Base-by-base conservation (phyloP, 2,797 vertebrate species). In the Sciaenops ocellatus region DNA sequence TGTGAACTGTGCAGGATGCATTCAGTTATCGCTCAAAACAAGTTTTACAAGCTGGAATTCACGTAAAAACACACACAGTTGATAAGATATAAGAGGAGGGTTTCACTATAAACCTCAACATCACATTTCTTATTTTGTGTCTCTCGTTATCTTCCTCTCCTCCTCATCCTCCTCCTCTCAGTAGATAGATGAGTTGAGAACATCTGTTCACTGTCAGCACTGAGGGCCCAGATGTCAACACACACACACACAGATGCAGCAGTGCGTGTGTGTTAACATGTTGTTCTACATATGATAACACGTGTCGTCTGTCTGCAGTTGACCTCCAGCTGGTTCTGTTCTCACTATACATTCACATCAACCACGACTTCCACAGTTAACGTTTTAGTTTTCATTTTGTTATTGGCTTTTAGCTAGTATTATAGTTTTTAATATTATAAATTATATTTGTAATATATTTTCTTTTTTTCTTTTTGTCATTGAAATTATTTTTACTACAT, bases 171-270 rank as follows among this genome's bases (percentile, higher is more conserved):
- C 56, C 20, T 68, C 42, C 28, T 63, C 57, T 16, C 50, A 10
- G 38, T 50, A 71, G 85, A 86, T 69, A 64, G 74, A 87, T 74
- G 83, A 78, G 69, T 68, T 12, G 55, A 26, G 61, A 76, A 79
- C 77, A 79, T 81, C 79, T 88, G 88, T 41, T 80, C 87, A 56
- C 62, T 13, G 24, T 85, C 83, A 80, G 54, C 61, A 9, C 59
- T 8, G 34, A 69, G 34, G 22, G 26, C n/a, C 65, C 41, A 51
- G 20, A 73, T 64, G 51, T 77, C n/a, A 65, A 57, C 86, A 73
- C 52, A 80, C 16, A 59, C 24, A 60, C 54, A 46, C 52, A 60
- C 60, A 56, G 11, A 38, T 9, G 12, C 22, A 38, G 34, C 26
- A 12, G 12, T 16, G 15, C 16, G 28, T 48, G 69, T 76, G 34